Evolutionary conservation across 2,797 vertebrate species (phyloP), one percentile per base, ranked within the genome.

Genomic region (Danio tinwini): DNA sequence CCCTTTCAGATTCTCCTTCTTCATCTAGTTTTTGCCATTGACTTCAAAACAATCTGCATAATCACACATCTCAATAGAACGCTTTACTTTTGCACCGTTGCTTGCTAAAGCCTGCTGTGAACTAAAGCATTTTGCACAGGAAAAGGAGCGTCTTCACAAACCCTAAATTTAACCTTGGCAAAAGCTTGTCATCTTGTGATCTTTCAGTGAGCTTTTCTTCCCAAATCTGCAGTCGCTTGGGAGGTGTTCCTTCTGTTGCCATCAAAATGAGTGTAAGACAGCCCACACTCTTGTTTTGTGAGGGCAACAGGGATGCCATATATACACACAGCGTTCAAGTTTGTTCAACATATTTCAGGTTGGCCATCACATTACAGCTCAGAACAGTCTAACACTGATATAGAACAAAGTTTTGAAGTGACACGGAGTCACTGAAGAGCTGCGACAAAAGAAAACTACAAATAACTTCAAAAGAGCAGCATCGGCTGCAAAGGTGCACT

Each of bases 21-120:
- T 88, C 80, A 63, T 85, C 88, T 84, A 84, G 88, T 74, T 76
- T 78, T 82, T 84, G 72, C 63, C 86, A 93, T 92, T 92, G 91
- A 95, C 93, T 90, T 87, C 78, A 74, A 39, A 86, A 90, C 88
- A 61, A 85, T 83, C 76, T 88, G 82, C 84, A 84, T 87, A 87
- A 86, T 84, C 81, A 85, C 85, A 84, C 80, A 90, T 91, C 86
- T 74, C 62, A 0, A 68, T 67, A 86, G 78, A 85, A 85, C 12
- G 44, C 67, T 83, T 80, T 76, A 72, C 72, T 86, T 84, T 83
- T 83, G 74, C 82, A 89, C 64, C 0, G 0, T 67, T 83, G 82
- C 82, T 70, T 82, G 73, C 76, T 62, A 45, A 69, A 89, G 87
- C 84, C 83, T 84, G 83, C 83, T 70, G 81, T 84, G 76, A 0